Conservation (phyloP, 1,140 invertebrate genomes). For the Pseudachorutes palmiensis region DNA sequence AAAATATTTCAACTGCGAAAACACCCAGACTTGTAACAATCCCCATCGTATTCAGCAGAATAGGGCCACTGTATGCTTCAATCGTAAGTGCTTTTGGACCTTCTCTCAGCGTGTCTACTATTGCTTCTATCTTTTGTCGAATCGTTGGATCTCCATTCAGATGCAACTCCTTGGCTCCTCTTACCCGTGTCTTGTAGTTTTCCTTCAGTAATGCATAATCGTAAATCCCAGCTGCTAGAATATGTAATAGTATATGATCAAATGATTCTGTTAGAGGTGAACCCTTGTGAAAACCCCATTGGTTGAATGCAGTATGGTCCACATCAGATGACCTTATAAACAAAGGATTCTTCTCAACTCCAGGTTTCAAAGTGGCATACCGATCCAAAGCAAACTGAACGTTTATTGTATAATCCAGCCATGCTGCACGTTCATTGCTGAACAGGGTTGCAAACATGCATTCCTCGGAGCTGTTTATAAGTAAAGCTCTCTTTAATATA, state of each 20-base stretch:
- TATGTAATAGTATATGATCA: neutral
- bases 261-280: neutral
- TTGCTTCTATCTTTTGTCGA: neutral
- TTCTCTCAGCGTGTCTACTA: neutral
- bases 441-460: slow-evolving; percentile 1
- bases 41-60: too few species aligned
- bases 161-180: neutral
- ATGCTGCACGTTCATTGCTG: slow-evolving; percentile 1
- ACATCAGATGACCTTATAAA: neutral
- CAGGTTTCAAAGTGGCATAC: neutral
- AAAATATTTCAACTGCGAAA: too few species aligned
- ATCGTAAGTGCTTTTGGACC: neutral
- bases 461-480: slow-evolving; percentile 1
- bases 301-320: neutral
- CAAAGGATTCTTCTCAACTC: neutral
- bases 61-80: too few species aligned
- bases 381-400: neutral
- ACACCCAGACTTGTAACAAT: too few species aligned
- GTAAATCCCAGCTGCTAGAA: neutral
- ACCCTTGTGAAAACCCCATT: neutral
- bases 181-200: neutral
- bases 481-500: neutral
- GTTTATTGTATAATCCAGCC: neutral
- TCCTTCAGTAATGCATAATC: neutral
- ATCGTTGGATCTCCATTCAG: neutral